Evolutionary conservation across 2,797 vertebrate genomes (phyloP).

Genomic region (Hyperoplus immaculatus): DNA sequence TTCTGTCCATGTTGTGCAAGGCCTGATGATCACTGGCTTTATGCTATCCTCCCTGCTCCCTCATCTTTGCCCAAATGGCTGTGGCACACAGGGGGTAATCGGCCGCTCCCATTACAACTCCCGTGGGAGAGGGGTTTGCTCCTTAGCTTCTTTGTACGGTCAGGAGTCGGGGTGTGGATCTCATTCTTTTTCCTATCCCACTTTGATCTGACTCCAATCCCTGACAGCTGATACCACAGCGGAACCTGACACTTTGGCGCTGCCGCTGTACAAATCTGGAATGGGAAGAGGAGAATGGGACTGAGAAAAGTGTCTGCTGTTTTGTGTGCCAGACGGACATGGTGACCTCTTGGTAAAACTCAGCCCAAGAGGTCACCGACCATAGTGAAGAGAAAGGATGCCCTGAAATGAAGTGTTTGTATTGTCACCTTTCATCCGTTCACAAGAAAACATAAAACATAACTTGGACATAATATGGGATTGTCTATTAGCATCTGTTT

Average conservation of each 20-base stretch:
- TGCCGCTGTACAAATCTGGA: conserved; percentile 68
- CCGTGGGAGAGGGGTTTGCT: conserved; percentile 63
- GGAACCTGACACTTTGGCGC: conserved; percentile 75
- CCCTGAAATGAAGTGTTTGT: conserved; percentile 49
- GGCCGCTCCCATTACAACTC: conserved; percentile 78
- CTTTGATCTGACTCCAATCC: conserved; percentile 84
- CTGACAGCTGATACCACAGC: conserved; percentile 79
- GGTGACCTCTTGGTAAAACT: conserved; percentile 65
- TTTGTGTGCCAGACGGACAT: conserved; percentile 70
- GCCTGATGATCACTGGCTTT: conserved; percentile 23
- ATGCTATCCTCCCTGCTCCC: conserved; percentile 31
- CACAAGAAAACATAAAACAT: conserved; percentile 11
- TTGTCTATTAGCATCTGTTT: conserved; percentile 13
- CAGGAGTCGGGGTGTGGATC: conserved; percentile 75
- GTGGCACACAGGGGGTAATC: conserved; percentile 62
- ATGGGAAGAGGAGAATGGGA: conserved; percentile 68
- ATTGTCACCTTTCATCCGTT: conserved; percentile 20
- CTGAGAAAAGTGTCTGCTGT: conserved; percentile 67
- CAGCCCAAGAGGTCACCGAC: conserved; percentile 62
- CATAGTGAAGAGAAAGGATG: conserved; percentile 25
- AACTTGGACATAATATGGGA: neutral
- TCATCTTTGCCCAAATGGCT: conserved; percentile 57
- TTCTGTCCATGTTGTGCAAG: neutral
- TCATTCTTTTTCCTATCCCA: conserved; percentile 77
- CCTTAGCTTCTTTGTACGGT: conserved; percentile 71